These are phyloP conservation scores for Cephalopholis sonnerati DNA, from an alignment of 2,113 vertebrate genomes.

Conservation along the genomic window DNA sequence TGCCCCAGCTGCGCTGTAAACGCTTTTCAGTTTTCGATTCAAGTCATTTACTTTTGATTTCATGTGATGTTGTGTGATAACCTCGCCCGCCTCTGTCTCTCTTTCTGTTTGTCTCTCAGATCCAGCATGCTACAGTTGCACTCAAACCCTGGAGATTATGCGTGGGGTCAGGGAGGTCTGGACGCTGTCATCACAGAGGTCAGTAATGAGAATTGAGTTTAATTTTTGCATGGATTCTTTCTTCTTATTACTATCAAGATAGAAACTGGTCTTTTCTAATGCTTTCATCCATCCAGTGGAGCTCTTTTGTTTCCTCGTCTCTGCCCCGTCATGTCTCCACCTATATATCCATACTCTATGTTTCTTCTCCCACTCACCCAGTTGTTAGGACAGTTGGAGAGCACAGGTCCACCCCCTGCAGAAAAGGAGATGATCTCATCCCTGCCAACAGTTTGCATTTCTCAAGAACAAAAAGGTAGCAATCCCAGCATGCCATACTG, in stretches of 20 bases:
- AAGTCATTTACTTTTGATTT: slow-evolving; percentile 46
- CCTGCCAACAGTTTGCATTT: slow-evolving; percentile 91
- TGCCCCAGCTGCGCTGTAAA: slow-evolving; percentile 89
- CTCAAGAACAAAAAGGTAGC: slow-evolving; percentile 93
- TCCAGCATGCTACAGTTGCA: slow-evolving; percentile 89
- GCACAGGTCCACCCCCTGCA: slow-evolving; percentile 91
- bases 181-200: slow-evolving; percentile 96
- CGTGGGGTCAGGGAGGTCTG: slow-evolving; percentile 95
- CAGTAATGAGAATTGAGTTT: slow-evolving; percentile 53
- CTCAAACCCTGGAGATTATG: slow-evolving; percentile 94
- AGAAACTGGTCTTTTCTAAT: neutral
- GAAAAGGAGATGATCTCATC: slow-evolving; percentile 93
- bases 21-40: slow-evolving; percentile 28
- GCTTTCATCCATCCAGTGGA: neutral
- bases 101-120: slow-evolving; percentile 75
- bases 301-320: neutral
- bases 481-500: slow-evolving; percentile 43
- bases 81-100: neutral
- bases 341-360: slow-evolving; percentile 1
- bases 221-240: neutral
- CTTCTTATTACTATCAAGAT: neutral
- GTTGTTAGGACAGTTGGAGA: slow-evolving; percentile 93
- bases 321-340: neutral
- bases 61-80: neutral
- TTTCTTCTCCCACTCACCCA: slow-evolving; percentile 60